phyloP scores from a whole-genome alignment of 2,888 invertebrate genomes.

The Caprella mutica region DNA sequence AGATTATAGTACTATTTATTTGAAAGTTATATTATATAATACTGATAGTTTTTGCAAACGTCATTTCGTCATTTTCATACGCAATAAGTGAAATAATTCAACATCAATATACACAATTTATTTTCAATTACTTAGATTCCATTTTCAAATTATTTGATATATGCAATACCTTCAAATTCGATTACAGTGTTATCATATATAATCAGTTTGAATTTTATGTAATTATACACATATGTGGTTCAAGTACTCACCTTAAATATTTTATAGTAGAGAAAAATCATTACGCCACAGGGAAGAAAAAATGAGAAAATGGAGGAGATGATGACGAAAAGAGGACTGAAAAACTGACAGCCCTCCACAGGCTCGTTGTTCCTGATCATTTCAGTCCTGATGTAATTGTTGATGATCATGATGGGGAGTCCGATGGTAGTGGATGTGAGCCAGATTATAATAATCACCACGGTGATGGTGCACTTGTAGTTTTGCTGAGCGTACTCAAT shows the following conservation, averaged over 20 bases:
- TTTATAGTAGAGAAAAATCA: constrained; percentile 94
- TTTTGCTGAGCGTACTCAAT: constrained; percentile 98
- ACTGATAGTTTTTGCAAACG: too few species aligned
- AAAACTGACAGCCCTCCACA: constrained; percentile 64
- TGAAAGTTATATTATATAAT: too few species aligned
- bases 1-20: too few species aligned
- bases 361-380: not conserved
- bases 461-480: constrained; percentile 82
- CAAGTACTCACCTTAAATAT: constrained; percentile 78
- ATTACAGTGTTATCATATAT: too few species aligned
- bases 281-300: constrained; percentile 95
- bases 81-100: too few species aligned
- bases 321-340: constrained; percentile 94
- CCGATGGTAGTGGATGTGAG: constrained; percentile 89
- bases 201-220: not conserved
- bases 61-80: too few species aligned
- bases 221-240: constrained; percentile 1
- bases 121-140: too few species aligned
- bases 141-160: too few species aligned
- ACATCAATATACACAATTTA: not conserved
- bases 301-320: constrained; percentile 96
- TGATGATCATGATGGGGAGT: constrained; percentile 33
- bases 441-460: constrained; percentile 93
- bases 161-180: too few species aligned
- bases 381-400: constrained; percentile 8